These are phyloP conservation scores for Danaus chrysippus DNA, from an alignment of 2,888 invertebrate genomes.

Conservation along the genomic window DNA sequence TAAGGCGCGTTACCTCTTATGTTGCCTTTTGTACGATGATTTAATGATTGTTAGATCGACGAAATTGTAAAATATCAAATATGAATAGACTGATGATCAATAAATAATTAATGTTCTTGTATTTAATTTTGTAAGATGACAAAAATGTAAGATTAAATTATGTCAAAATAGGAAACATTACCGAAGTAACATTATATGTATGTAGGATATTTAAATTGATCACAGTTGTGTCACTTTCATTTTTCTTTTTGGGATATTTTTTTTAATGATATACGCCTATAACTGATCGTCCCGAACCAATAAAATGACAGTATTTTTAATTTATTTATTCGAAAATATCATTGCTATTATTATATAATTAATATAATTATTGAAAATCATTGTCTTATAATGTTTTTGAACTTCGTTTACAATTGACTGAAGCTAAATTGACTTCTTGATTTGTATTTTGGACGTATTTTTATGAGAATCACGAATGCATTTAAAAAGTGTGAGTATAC, in stretches of 20 bases:
- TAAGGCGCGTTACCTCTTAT: slow-evolving; percentile 61
- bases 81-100: slow-evolving; percentile 79
- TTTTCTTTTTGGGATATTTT: slow-evolving; percentile 70
- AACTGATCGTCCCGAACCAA: slow-evolving; percentile 55
- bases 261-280: slow-evolving; percentile 38
- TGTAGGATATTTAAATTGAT: slow-evolving; percentile 65
- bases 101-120: slow-evolving; percentile 68
- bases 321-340: slow-evolving; percentile 65
- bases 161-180: slow-evolving; percentile 58
- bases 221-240: slow-evolving; percentile 67
- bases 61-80: slow-evolving; percentile 76
- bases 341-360: slow-evolving; percentile 59
- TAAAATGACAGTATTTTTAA: slow-evolving; percentile 74
- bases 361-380: slow-evolving; percentile 58
- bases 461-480: slow-evolving; percentile 62
- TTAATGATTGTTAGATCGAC: slow-evolving; percentile 69
- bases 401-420: slow-evolving; percentile 71
- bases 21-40: slow-evolving; percentile 70
- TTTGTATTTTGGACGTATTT: slow-evolving; percentile 57
- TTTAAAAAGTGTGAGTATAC: slow-evolving; percentile 71
- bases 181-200: slow-evolving; percentile 55
- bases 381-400: slow-evolving; percentile 62
- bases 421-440: slow-evolving; percentile 62
- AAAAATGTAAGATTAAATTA: slow-evolving; percentile 75
- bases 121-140: slow-evolving; percentile 78